Conservation (phyloP, 1,140 invertebrate species). For the Chelonus insularis region DNA sequence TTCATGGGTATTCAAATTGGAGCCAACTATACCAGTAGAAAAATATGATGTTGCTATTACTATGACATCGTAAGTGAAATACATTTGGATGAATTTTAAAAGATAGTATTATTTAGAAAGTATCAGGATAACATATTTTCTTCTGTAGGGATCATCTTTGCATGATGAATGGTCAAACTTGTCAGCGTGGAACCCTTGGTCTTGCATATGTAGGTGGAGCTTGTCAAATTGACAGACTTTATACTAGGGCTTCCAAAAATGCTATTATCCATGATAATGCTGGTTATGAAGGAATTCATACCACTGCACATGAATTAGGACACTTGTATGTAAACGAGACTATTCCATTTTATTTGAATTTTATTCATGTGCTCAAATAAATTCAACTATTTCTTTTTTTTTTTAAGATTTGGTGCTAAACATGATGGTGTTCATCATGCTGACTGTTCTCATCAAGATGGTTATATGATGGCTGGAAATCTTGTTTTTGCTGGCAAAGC, state of each 20-base stretch:
- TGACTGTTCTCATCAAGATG: neutral
- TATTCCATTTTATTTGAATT: too few species aligned
- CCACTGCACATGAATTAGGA: conserved; percentile 23
- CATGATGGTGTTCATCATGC: neutral
- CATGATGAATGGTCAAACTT: neutral
- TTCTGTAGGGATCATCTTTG: neutral
- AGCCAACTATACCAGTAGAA: conserved; percentile 11
- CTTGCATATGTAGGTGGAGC: conserved; percentile 5
- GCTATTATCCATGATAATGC: conserved; percentile 14
- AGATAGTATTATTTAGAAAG: too few species aligned
- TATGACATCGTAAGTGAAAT: conserved; percentile 32
- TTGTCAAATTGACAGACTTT: neutral
- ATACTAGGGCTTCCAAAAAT: neutral
- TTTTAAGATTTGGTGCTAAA: conserved; percentile 6
- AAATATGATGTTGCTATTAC: conserved; percentile 31
- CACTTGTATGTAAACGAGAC: conserved; percentile 20
- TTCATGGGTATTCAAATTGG: conserved; percentile 17
- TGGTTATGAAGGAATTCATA: conserved; percentile 12
- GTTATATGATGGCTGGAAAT: conserved; percentile 6
- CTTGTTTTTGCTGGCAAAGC: neutral
- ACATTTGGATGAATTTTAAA: too few species aligned
- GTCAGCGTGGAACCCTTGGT: neutral
- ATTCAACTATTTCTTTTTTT: too few species aligned
- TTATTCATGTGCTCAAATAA: too few species aligned
- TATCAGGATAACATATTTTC: neutral